Percentiles rank a stretch among this genome's conserved stretches.
These are phyloP conservation scores for Bujurquina vittata DNA, from an alignment of 2,113 vertebrate species.

Conservation along the genomic window DNA sequence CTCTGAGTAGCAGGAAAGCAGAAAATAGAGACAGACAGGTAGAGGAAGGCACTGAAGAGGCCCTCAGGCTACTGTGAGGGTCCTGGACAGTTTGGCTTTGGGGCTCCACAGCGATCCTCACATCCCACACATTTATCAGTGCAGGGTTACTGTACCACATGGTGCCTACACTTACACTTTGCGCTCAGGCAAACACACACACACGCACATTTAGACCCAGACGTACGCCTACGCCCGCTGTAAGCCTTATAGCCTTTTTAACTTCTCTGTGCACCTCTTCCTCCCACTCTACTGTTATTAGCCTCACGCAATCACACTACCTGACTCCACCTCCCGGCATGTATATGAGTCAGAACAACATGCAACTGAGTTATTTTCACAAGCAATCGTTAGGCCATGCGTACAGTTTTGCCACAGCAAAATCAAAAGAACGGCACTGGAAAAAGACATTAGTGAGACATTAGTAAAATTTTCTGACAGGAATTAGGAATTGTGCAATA, in stretches of 20 bases:
- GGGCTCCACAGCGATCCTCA: conserved; percentile 47
- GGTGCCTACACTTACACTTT: conserved; percentile 50
- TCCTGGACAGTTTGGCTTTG: conserved; percentile 58
- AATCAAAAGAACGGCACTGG: conserved; percentile 6
- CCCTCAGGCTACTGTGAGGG: conserved; percentile 61
- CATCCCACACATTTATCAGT: conserved; percentile 69
- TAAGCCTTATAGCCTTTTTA: conserved; percentile 66
- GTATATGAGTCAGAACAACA: conserved; percentile 61
- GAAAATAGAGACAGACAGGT: conserved; percentile 54
- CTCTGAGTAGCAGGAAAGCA: conserved; percentile 43
- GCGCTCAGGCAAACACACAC: conserved; percentile 40
- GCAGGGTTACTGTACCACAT: conserved; percentile 44
- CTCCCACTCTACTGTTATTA: conserved; percentile 75
- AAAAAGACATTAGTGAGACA: conserved; percentile 19
- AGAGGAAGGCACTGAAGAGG: conserved; percentile 49
- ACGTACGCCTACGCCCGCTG: conserved; percentile 61
- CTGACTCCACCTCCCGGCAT: conserved; percentile 64
- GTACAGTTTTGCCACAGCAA: conserved; percentile 15
- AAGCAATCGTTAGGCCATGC: conserved; percentile 55
- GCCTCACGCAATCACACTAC: conserved; percentile 67
- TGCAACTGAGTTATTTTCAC: conserved; percentile 56
- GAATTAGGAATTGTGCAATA: background rate
- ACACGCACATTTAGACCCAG: conserved; percentile 39
- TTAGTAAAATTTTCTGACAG: conserved; percentile 7
- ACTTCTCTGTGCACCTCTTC: conserved; percentile 61